Base-by-base conservation (phyloP, 1,140 invertebrate genomes). In the Drosophila lowei region DNA sequence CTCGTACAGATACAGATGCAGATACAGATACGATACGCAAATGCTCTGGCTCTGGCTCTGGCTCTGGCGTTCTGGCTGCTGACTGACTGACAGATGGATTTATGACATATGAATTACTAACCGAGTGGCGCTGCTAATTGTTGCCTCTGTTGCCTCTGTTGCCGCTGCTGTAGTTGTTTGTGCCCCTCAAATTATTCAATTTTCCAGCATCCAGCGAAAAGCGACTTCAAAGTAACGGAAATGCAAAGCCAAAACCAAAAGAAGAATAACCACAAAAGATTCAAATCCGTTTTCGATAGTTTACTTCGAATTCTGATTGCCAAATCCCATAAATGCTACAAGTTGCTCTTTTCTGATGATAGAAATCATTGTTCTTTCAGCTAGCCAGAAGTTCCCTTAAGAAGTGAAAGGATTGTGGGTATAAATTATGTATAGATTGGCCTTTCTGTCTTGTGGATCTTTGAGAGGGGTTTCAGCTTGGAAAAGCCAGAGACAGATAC, bases 21-120 rank as follows among this genome's bases (percentile, higher is more conserved):
- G 43, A 64, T 34, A 68, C 44, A 55, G 48, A 76, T 25, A 23
- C 23, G 18, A 53, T 42, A 54, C 34, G 42, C 41, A 57, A 38
- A 38, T 38, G 34, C 34, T 38, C 34, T 9, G 30, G 30, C 30
- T n/a, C n/a, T n/a, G n/a, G n/a, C n/a, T n/a, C n/a, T n/a, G n/a
- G 34, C 34, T 38, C 34, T 9, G 30, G 30, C 30, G 30, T 8
- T 34, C 30, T 38, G 34, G 34, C 34, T 3, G 11, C 58, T 79
- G 72, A 76, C 38, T 28, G 56, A 72, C 38, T 71, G 79, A 86
- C 56, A 74, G 78, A 86, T 72, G 68, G 76, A 86, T 86, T 88
- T 86, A 86, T 86, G 81, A 88, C 83, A 86, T 81, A 88, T 88
- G 81, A 85, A 86, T 83, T 81, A 81, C 74, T 74, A 73, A 65